Percentiles rank a stretch among this genome's conserved stretches.
Conservation (phyloP, 1,140 invertebrate genomes). For the Bombus cullumanus region DNA sequence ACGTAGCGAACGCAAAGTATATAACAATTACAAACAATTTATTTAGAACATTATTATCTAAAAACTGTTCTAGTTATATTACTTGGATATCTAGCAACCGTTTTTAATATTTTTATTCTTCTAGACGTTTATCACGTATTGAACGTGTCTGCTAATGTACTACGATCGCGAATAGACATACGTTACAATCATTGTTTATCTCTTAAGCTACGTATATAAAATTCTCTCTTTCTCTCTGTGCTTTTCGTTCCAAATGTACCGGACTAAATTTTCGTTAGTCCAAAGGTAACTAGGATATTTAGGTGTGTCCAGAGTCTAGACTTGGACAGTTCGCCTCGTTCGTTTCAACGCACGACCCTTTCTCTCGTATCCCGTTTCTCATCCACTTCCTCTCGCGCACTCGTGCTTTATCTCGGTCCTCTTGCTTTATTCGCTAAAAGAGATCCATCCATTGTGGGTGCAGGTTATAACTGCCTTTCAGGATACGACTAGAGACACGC, state of each 20-base stretch:
- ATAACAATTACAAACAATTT: too few relatives aligned
- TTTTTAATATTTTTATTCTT: neutral
- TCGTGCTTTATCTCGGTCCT: neutral
- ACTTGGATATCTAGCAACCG: neutral
- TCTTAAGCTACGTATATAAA: neutral
- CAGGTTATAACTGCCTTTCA: conserved; percentile 17
- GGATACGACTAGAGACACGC: neutral
- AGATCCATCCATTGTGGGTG: conserved; percentile 2
- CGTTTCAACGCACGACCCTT: neutral
- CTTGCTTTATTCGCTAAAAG: neutral
- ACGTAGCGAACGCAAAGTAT: too few relatives aligned
- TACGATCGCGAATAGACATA: too few relatives aligned
- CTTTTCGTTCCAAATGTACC: neutral
- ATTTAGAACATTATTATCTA: too few relatives aligned
- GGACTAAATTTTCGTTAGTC: neutral
- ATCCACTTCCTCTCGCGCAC: too few relatives aligned
- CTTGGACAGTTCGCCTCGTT: neutral
- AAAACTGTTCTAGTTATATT: too few relatives aligned
- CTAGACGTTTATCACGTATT: neutral
- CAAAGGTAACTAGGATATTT: neutral
- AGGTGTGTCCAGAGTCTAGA: neutral
- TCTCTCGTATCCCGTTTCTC: too few relatives aligned
- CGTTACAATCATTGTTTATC: too few relatives aligned
- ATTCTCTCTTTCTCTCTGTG: neutral
- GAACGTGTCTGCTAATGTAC: too few relatives aligned